Percentiles rank a stretch among this genome's conserved stretches.
phyloP scores from a whole-genome alignment of 2,797 vertebrate genomes.

The Thunnus albacares region DNA sequence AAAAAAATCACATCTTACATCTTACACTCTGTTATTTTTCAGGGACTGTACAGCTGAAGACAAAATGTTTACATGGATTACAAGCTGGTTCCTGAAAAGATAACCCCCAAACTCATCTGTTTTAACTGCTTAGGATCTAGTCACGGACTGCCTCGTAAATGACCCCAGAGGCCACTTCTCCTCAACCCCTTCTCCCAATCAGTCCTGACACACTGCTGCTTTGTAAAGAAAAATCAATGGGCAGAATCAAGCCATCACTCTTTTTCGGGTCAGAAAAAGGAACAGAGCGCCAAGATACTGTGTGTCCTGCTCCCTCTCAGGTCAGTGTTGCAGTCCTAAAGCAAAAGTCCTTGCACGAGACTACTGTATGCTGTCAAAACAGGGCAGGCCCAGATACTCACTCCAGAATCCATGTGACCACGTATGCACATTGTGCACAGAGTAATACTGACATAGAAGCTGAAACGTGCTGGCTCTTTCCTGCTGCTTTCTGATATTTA shows the following conservation, averaged over 20 bases:
- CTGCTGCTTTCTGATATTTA: constrained; percentile 40
- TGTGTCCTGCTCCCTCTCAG: constrained; percentile 47
- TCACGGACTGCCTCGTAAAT: constrained; percentile 71
- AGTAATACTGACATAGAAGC: background rate
- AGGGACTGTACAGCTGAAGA: constrained; percentile 51
- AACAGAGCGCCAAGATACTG: constrained; percentile 60
- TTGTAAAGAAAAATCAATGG: constrained; percentile 78
- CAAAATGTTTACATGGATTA: constrained; percentile 59
- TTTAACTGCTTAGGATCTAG: constrained; percentile 73
- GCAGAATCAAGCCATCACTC: constrained; percentile 78
- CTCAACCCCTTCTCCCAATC: constrained; percentile 70
- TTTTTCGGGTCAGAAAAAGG: constrained; percentile 65
- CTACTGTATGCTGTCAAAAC: constrained; percentile 24
- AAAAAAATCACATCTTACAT: constrained; percentile 50
- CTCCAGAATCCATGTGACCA: constrained; percentile 24
- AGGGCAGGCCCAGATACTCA: background rate
- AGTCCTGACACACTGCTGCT: constrained; percentile 71
- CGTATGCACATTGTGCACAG: background rate
- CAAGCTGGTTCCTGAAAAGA: constrained; percentile 62
- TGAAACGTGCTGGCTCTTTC: constrained; percentile 8
- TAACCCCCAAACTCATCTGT: constrained; percentile 69
- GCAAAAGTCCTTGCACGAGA: constrained; percentile 39
- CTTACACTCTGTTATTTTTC: constrained; percentile 37
- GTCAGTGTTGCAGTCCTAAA: constrained; percentile 52
- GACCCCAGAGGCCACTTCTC: constrained; percentile 72